A percentile compares a stretch with the other conserved stretches of the same genome.
Evolutionary conservation across 2,888 invertebrate genomes (phyloP).

Genomic region (Antheraea assamensis): DNA sequence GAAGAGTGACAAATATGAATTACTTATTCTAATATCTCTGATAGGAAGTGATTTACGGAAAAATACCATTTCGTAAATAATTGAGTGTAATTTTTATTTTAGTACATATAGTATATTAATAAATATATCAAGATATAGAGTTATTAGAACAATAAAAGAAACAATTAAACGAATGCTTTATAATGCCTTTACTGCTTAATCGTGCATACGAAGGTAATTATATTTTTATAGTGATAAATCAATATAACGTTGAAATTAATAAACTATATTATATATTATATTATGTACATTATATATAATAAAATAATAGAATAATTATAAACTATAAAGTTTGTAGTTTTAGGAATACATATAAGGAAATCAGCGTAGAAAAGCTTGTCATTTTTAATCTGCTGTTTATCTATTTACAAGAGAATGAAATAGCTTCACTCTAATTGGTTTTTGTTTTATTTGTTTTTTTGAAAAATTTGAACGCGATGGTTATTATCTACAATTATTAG

Average conservation of each 20-base stretch:
- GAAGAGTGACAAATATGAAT: neutral
- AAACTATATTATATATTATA: no score
- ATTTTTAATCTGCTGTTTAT: neutral
- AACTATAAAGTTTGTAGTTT: neutral
- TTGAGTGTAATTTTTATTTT: no score
- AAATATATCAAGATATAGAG: no score
- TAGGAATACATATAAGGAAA: slow-evolving; percentile 6
- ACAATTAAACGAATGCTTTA: neutral
- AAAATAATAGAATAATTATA: no score
- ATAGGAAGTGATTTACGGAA: no score
- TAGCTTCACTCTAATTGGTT: neutral
- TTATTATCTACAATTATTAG: slow-evolving; percentile 18
- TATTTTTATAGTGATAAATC: neutral
- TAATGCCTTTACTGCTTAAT: neutral
- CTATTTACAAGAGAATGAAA: neutral
- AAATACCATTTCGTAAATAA: no score
- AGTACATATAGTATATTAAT: no score
- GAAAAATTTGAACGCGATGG: slow-evolving; percentile 13
- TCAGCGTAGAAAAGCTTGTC: neutral
- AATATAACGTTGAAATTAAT: neutral
- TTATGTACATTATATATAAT: no score
- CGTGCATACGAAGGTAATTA: neutral
- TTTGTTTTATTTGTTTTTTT: slow-evolving; percentile 14
- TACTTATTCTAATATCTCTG: neutral
- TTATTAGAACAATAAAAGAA: neutral